phyloP scores from a whole-genome alignment of 2,888 invertebrate genomes.

The Thereva unica region DNA sequence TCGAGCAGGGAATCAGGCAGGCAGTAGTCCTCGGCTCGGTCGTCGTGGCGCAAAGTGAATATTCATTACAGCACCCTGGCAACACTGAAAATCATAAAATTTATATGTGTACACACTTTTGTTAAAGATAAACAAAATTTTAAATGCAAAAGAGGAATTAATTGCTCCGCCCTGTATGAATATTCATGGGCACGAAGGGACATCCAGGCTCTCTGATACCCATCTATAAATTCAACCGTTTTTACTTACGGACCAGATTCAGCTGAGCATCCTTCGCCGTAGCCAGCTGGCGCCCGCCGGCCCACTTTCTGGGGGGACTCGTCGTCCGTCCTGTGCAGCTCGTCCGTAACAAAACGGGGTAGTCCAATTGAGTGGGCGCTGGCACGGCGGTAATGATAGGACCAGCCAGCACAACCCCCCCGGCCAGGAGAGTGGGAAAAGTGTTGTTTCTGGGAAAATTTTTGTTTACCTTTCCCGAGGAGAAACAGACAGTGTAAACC shows the following conservation, averaged over 20 bases:
- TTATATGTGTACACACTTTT: conserved; percentile 38
- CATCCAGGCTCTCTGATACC: conserved; percentile 34
- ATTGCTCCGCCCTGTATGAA: conserved; percentile 37
- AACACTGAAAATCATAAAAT: conserved; percentile 39
- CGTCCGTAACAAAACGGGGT: conserved; percentile 25
- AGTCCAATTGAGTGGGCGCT: background rate
- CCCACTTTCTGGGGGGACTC: conserved; percentile 26
- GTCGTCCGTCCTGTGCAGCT: conserved; percentile 17
- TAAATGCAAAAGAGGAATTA: conserved; percentile 40
- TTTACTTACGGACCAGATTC: conserved; percentile 32
- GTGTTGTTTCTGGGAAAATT: conserved; percentile 35
- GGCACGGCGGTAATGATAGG: conserved; percentile 24
- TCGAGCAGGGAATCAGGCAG: conserved; percentile 14
- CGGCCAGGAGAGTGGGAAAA: conserved; percentile 22
- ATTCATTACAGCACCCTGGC: conserved; percentile 37
- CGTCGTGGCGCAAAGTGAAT: conserved; percentile 29
- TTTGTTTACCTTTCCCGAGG: conserved; percentile 32
- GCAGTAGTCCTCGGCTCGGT: conserved; percentile 26
- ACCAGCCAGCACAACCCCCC: conserved; percentile 16
- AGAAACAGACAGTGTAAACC: conserved; percentile 28
- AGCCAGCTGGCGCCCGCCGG: background rate
- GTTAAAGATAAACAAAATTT: conserved; percentile 39
- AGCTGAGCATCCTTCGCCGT: conserved; percentile 5
- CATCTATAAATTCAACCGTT: conserved; percentile 38
- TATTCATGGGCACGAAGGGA: conserved; percentile 40